Base-by-base conservation (phyloP, 2,797 vertebrate genomes). In the Macrochelys suwanniensis region DNA sequence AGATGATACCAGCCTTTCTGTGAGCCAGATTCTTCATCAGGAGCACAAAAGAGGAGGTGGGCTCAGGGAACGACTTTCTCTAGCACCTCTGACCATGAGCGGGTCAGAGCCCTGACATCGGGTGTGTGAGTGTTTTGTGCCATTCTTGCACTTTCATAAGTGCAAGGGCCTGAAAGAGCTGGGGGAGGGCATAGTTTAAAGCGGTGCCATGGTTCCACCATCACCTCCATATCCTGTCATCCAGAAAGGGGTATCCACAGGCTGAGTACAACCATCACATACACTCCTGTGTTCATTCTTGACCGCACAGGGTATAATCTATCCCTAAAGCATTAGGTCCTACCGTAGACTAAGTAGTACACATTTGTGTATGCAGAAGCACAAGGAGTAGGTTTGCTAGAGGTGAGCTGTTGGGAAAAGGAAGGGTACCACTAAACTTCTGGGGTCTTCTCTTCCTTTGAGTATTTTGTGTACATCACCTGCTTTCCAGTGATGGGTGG, bases 231-330 rank as follows among this genome's bases (percentile, higher is more conserved):
- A 1, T 26, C 11, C 80, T 47, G 11, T 49, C 51, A 88, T 31
- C 1, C 5, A 21, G 7, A 84, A n/a, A 11, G 19, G n/a, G 65
- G 37, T n/a, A 21, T 37, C 2, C 65, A 37, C 17, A 37, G n/a
- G 9, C 65, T 21, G n/a, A 37, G 8, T 37, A n/a, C 2, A 21
- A 5, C 33, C 8, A 21, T 21, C 17, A 11, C n/a, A 68, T 45
- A 17, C 3, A 77, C 1, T 5, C 0, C 85, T 89, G 42, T 93
- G 2, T 15, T 91, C 45, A 57, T 16, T 88, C 0, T 0, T 49
- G 31, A 10, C 2, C 81, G 91, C 77, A 84, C 19, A 68, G 33
- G 5, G 65, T 8, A 11, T 28, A 50, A 56, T 28, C 10, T 3
- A 12, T 1, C 7, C 1, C 6, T 31, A 26, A 53, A 45, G 33